phyloP scores from a whole-genome alignment of 2,888 invertebrate genomes.

The Portevinia maculata region DNA sequence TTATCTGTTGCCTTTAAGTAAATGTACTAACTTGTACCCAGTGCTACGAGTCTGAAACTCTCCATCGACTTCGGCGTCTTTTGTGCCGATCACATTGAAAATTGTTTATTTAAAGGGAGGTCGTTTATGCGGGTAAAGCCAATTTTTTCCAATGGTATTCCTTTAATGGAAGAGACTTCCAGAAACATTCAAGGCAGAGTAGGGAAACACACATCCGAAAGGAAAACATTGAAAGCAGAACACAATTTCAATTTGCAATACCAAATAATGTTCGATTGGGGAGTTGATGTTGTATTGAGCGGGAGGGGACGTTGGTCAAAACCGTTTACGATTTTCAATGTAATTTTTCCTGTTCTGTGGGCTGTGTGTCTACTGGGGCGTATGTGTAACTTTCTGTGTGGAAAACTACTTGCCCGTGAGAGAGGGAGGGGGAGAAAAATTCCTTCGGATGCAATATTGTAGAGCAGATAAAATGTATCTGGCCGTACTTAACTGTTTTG shows the following conservation, averaged over 20 bases:
- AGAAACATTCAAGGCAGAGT: conserved; percentile 20
- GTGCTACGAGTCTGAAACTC: too few relatives aligned
- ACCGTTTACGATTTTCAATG: conserved; percentile 65
- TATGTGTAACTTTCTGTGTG: conserved; percentile 50
- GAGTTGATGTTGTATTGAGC: conserved; percentile 20
- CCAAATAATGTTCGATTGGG: conserved; percentile 59
- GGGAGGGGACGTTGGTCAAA: conserved; percentile 31
- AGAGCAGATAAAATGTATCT: conserved; percentile 65
- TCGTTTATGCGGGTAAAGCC: conserved; percentile 51
- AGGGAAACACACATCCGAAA: conserved; percentile 24
- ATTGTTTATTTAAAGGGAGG: conserved; percentile 60
- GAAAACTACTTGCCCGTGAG: too few relatives aligned
- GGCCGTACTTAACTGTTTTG: conserved; percentile 49
- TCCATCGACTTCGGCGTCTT: conserved; percentile 1
- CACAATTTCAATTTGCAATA: conserved; percentile 72
- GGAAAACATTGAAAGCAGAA: conserved; percentile 72
- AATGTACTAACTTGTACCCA: conserved; percentile 25
- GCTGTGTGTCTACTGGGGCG: conserved; percentile 26
- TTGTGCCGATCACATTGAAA: conserved; percentile 27
- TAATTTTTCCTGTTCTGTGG: conserved; percentile 41
- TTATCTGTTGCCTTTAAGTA: conserved; percentile 57
- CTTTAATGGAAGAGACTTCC: conserved; percentile 63
- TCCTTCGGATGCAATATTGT: conserved; percentile 61
- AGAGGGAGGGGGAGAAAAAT: conserved; percentile 11
- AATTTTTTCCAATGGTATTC: conserved; percentile 56